Conservation (phyloP, 2,888 invertebrate genomes). For the Cordilura impudica region DNA sequence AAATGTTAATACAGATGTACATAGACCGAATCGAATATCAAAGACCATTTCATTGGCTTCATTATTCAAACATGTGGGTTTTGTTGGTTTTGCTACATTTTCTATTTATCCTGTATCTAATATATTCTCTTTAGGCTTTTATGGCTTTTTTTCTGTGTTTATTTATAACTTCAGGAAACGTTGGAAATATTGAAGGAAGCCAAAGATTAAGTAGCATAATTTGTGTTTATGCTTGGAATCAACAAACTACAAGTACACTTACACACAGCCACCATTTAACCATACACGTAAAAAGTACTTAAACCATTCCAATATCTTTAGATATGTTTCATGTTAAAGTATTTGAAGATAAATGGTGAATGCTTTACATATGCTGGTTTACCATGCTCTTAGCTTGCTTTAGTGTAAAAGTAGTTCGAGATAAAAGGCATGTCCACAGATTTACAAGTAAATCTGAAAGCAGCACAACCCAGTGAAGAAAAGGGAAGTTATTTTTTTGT, state of each 20-base stretch:
- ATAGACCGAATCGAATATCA: background rate
- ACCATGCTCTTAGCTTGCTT: too few relatives aligned
- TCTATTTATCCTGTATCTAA: background rate
- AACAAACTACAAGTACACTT: constrained; percentile 12
- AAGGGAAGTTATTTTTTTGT: too few relatives aligned
- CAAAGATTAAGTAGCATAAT: constrained; percentile 58
- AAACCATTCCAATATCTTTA: too few relatives aligned
- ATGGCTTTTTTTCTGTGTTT: background rate
- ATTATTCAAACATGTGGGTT: background rate
- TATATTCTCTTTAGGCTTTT: background rate
- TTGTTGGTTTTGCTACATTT: background rate
- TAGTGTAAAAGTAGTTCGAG: too few relatives aligned
- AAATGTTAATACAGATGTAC: too few relatives aligned
- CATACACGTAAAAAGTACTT: too few relatives aligned
- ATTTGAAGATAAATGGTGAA: too few relatives aligned
- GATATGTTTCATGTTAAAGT: too few relatives aligned
- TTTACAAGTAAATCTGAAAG: too few relatives aligned
- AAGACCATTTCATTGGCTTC: background rate
- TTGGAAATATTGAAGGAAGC: constrained; percentile 33
- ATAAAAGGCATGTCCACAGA: too few relatives aligned
- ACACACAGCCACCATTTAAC: background rate
- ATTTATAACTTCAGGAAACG: background rate
- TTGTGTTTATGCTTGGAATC: constrained; percentile 38
- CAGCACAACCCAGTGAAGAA: too few relatives aligned
- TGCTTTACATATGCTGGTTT: too few relatives aligned